phyloP scores from a whole-genome alignment of 2,113 vertebrate genomes.

The Ibidorhyncha struthersii region DNA sequence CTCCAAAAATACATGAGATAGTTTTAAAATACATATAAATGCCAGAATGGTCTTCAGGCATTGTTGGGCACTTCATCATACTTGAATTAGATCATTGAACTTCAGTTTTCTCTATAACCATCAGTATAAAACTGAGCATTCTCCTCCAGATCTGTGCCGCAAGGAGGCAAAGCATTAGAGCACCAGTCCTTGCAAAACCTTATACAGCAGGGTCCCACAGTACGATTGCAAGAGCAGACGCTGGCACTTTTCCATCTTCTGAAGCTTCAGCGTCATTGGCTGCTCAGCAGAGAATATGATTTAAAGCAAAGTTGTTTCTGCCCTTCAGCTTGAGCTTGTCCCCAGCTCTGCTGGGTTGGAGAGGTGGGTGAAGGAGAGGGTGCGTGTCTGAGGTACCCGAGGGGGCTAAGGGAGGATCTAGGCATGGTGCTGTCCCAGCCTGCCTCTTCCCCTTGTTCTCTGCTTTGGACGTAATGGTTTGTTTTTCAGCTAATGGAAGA shows the following conservation, averaged over 20 bases:
- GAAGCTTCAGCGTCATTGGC: background rate
- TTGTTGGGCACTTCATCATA: background rate
- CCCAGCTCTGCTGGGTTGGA: background rate
- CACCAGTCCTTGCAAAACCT: background rate
- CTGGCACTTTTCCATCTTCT: background rate
- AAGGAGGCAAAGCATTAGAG: background rate
- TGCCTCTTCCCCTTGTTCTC: background rate
- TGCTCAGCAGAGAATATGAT: background rate
- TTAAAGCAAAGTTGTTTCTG: background rate
- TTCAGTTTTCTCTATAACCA: background rate
- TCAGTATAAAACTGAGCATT: background rate
- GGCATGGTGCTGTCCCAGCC: background rate
- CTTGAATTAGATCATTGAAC: background rate
- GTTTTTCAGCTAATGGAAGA: background rate
- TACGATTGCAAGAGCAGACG: background rate
- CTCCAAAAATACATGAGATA: background rate
- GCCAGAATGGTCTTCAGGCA: background rate
- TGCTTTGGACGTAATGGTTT: background rate
- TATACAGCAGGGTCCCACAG: background rate
- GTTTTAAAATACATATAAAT: background rate
- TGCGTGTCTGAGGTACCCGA: background rate
- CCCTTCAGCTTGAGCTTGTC: background rate
- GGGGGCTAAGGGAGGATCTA: background rate
- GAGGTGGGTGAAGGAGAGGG: background rate
- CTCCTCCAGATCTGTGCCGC: background rate